phyloP scores from a whole-genome alignment of 2,888 invertebrate genomes.

The Drosophila colorata region DNA sequence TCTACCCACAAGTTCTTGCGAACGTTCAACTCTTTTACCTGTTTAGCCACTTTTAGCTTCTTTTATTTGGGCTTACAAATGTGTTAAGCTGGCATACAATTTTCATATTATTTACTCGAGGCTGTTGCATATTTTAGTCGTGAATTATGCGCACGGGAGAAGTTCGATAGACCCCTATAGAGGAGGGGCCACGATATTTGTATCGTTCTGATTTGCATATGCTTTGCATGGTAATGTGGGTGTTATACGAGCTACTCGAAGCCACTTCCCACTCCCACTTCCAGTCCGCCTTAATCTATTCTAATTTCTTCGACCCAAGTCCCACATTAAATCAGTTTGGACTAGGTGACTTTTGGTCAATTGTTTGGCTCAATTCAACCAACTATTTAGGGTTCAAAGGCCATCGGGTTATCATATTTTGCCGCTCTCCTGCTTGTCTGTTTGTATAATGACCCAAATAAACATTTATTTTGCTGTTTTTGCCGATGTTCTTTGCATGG shows the following conservation, averaged over 20 bases:
- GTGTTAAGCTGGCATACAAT: constrained; percentile 40
- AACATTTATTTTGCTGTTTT: constrained; percentile 46
- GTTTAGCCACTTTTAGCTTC: constrained; percentile 5
- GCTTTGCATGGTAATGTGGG: constrained; percentile 51
- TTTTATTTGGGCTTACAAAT: constrained; percentile 21
- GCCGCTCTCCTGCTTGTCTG: constrained; percentile 11
- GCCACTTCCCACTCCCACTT: constrained; percentile 6
- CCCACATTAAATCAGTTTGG: constrained; percentile 40
- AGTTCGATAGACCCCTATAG: constrained; percentile 14
- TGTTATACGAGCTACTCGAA: constrained; percentile 1
- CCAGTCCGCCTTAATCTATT: constrained; percentile 31
- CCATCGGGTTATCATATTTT: constrained; percentile 65
- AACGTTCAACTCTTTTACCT: constrained; percentile 15
- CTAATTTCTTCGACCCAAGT: constrained; percentile 42
- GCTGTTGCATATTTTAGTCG: constrained; percentile 64
- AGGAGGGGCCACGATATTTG: constrained; percentile 27
- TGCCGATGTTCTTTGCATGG: constrained; percentile 12
- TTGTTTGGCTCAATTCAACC: constrained; percentile 17
- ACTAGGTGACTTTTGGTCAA: constrained; percentile 37
- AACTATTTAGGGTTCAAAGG: constrained; percentile 58
- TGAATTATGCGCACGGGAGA: constrained; percentile 52
- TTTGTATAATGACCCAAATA: constrained; percentile 66
- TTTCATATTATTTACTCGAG: constrained; percentile 44
- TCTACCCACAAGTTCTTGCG: background rate
- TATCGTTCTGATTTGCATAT: constrained; percentile 56